Evolutionary conservation across 2,113 vertebrate species (phyloP).

Genomic region (Grantiella picta): DNA sequence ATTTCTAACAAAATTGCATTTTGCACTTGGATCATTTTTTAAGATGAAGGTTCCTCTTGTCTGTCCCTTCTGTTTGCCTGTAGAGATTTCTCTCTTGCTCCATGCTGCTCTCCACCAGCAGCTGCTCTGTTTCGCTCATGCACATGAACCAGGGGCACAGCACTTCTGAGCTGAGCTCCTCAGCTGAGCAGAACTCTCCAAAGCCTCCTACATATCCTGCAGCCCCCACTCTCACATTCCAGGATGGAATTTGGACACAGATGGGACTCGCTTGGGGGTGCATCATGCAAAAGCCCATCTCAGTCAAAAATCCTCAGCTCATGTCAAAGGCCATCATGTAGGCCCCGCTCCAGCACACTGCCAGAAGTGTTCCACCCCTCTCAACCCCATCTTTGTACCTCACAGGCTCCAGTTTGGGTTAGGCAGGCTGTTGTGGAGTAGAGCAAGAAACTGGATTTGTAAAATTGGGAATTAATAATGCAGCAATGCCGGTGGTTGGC

Average conservation of each 20-base stretch:
- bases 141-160: background rate
- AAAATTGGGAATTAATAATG: background rate
- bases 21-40: background rate
- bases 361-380: background rate
- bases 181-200: background rate
- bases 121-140: constrained; percentile 17
- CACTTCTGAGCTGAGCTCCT: background rate
- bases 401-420: background rate
- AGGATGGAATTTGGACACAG: constrained; percentile 58
- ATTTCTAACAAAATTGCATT: background rate
- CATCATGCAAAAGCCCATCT: background rate
- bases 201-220: background rate
- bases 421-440: background rate
- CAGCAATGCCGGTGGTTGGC: background rate
- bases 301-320: background rate
- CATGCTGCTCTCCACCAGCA: background rate
- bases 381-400: background rate
- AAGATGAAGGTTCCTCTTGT: background rate
- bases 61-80: background rate
- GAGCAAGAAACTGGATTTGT: background rate
- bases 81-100: background rate
- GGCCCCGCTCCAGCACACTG: background rate
- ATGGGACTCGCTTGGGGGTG: constrained; percentile 12
- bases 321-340: background rate
- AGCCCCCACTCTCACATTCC: background rate